These are phyloP conservation scores for Chymomyza amoena DNA, from an alignment of 2,888 invertebrate genomes.

Conservation along the genomic window DNA sequence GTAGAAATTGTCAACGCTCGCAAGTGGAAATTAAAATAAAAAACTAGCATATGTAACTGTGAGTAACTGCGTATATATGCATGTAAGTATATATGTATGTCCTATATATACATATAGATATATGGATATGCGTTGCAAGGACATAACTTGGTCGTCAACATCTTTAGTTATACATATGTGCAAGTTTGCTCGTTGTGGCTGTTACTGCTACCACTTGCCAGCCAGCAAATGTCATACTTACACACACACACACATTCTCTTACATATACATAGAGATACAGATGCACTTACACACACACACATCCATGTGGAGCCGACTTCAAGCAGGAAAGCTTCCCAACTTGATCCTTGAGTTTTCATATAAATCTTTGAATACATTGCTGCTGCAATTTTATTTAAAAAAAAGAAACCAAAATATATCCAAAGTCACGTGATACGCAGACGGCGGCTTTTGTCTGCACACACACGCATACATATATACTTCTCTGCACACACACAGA, in stretches of 20 bases:
- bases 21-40: conserved; percentile 60
- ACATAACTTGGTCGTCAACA: conserved; percentile 68
- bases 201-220: conserved; percentile 53
- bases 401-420: conserved; percentile 40
- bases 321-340: conserved; percentile 38
- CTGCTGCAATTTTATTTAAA: conserved; percentile 13
- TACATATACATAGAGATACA: conserved; percentile 6
- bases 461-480: background rate
- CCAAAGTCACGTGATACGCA: conserved; percentile 40
- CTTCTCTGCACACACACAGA: background rate
- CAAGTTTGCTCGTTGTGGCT: conserved; percentile 43
- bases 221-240: conserved; percentile 66
- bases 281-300: conserved; percentile 11
- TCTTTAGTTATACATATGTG: conserved; percentile 18
- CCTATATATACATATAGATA: background rate
- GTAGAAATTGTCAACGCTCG: conserved; percentile 46
- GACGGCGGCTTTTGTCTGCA: conserved; percentile 35
- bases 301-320: conserved; percentile 11
- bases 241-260: conserved; percentile 21
- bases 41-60: conserved; percentile 19
- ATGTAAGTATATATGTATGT: background rate
- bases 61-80: background rate
- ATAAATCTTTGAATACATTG: conserved; percentile 61
- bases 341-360: conserved; percentile 62
- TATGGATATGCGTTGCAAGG: conserved; percentile 36